Conservation (phyloP, 2,888 invertebrate genomes). For the Phortica okadai region DNA sequence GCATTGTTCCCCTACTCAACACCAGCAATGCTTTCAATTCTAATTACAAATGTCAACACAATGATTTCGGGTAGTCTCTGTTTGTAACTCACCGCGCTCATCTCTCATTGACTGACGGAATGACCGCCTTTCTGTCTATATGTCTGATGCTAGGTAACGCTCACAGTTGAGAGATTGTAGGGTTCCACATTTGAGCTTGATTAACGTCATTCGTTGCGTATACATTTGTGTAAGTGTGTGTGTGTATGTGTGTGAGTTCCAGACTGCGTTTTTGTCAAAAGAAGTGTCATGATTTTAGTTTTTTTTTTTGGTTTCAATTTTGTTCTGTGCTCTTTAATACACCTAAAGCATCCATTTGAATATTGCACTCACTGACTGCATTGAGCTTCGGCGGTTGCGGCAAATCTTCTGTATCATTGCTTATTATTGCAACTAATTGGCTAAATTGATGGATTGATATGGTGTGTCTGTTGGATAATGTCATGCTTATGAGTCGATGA, state of each 20-base stretch:
- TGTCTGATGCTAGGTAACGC: not conserved
- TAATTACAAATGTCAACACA: constrained; percentile 76
- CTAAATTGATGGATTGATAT: constrained; percentile 56
- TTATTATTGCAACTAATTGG: constrained; percentile 64
- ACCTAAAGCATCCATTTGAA: constrained; percentile 4
- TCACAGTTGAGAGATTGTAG: not conserved
- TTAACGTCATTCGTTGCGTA: constrained; percentile 20
- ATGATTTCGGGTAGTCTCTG: constrained; percentile 66
- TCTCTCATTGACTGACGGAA: not conserved
- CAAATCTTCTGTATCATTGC: constrained; percentile 46
- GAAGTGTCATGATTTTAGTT: not conserved
- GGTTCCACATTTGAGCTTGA: constrained; percentile 14
- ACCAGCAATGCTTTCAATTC: constrained; percentile 70
- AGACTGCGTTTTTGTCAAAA: not conserved
- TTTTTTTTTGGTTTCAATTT: not conserved
- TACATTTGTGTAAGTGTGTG: not conserved
- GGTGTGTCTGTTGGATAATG: not conserved
- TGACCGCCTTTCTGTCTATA: not conserved
- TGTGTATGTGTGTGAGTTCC: not conserved
- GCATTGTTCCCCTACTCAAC: not conserved
- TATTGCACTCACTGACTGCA: constrained; percentile 6
- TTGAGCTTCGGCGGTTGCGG: not conserved
- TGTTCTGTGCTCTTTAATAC: not conserved
- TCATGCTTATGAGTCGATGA: no score
- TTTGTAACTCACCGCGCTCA: constrained; percentile 23